A percentile compares a stretch with the other conserved stretches of the same genome.
Evolutionary conservation across 2,797 vertebrate species (phyloP).

Genomic region (Ctenopoma multispine): DNA sequence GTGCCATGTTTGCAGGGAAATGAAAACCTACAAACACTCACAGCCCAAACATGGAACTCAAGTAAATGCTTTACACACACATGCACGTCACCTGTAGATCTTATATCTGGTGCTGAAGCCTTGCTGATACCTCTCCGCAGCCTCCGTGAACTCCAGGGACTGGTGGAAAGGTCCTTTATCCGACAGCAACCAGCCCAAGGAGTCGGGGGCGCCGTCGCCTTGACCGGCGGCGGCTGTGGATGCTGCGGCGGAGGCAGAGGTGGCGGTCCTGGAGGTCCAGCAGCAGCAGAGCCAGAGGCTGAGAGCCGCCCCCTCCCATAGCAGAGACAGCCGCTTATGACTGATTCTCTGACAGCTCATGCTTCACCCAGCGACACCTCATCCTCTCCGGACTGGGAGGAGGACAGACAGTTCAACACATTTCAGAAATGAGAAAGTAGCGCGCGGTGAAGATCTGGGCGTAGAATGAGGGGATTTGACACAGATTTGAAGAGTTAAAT

Average conservation of each 20-base stretch:
- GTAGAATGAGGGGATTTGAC: not conserved
- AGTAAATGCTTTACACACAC: not conserved
- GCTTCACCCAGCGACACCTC: constrained; percentile 93
- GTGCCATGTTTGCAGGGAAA: constrained; percentile 30
- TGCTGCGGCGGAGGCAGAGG: constrained; percentile 80
- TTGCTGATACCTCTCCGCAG: constrained; percentile 94
- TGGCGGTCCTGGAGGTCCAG: constrained; percentile 72
- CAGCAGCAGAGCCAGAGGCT: constrained; percentile 84
- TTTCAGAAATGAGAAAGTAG: constrained; percentile 17
- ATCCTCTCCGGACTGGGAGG: constrained; percentile 86
- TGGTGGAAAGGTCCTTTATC: constrained; percentile 98
- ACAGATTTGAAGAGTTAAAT: not conserved
- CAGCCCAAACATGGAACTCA: constrained; percentile 9
- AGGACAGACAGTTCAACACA: constrained; percentile 40
- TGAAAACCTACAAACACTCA: constrained; percentile 15
- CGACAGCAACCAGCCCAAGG: constrained; percentile 95
- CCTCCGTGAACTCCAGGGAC: constrained; percentile 95
- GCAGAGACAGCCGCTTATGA: constrained; percentile 94
- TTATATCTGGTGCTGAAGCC: constrained; percentile 97
- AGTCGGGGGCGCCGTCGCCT: constrained; percentile 85
- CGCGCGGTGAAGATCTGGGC: constrained; percentile 19
- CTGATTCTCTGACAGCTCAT: constrained; percentile 93
- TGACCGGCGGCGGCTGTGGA: constrained; percentile 48
- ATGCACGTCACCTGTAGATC: constrained; percentile 93
- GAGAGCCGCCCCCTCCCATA: constrained; percentile 93